These are phyloP conservation scores for Anseranas semipalmata DNA, from an alignment of 2,113 vertebrate genomes.

Conservation along the genomic window DNA sequence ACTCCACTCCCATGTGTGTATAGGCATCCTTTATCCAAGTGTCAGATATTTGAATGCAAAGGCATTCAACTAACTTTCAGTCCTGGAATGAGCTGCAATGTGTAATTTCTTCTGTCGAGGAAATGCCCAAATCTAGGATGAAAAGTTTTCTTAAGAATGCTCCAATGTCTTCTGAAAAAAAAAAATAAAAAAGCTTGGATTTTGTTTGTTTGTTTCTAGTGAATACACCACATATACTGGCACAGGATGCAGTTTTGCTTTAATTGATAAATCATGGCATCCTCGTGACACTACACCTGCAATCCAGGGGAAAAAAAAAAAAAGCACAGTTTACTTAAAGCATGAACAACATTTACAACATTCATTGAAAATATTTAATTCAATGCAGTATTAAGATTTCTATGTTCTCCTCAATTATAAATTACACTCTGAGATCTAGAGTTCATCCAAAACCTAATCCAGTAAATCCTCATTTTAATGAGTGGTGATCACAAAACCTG, in stretches of 20 bases:
- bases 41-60: neutral
- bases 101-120: neutral
- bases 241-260: neutral
- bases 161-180: neutral
- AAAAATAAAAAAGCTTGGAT: no score
- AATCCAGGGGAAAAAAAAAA: neutral
- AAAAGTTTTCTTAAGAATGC: neutral
- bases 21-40: neutral
- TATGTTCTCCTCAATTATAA: neutral
- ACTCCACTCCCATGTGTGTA: fast-evolving
- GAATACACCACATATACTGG: neutral
- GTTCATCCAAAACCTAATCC: neutral
- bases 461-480: neutral
- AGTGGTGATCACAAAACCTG: neutral
- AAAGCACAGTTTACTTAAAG: neutral
- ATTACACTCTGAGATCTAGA: neutral
- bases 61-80: neutral
- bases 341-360: neutral
- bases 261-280: neutral
- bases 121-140: neutral
- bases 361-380: neutral
- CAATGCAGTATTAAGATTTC: neutral
- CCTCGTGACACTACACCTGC: neutral
- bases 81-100: neutral
- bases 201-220: neutral